A percentile compares a stretch with the other conserved stretches of the same genome.
These are phyloP conservation scores for Columba guinea DNA, from an alignment of 2,797 vertebrate genomes.

Conservation along the genomic window DNA sequence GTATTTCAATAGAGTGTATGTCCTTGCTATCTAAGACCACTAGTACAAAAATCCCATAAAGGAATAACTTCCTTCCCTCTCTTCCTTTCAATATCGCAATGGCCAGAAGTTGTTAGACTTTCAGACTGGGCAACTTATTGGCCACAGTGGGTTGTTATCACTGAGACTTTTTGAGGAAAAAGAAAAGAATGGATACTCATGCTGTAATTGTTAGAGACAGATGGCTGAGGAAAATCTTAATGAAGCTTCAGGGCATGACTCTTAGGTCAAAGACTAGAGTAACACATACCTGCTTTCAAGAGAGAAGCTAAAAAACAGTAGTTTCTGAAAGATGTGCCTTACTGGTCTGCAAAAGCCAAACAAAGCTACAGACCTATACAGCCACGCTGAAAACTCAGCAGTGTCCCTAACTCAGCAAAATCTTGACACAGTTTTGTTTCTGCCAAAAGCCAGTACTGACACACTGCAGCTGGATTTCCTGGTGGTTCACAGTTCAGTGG, in stretches of 20 bases:
- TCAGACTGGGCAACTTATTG: not conserved
- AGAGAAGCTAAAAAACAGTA: not conserved
- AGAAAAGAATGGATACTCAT: not conserved
- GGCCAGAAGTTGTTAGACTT: not conserved
- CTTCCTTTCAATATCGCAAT: not conserved
- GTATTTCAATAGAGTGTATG: not conserved
- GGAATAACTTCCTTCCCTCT: not conserved
- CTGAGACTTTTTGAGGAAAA: not conserved
- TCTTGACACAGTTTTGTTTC: not conserved
- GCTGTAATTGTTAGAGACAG: not conserved
- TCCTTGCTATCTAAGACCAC: not conserved
- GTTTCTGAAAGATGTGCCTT: not conserved
- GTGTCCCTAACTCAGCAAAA: not conserved
- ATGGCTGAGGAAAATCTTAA: not conserved
- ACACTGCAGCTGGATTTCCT: not conserved
- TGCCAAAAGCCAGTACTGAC: not conserved
- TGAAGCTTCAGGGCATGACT: not conserved
- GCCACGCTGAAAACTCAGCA: not conserved
- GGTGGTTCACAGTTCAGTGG: not conserved
- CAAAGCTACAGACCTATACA: not conserved
- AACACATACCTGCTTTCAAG: not conserved
- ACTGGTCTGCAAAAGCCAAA: not conserved
- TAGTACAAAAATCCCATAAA: not conserved
- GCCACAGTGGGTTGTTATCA: not conserved
- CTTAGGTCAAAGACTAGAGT: not conserved